These are phyloP conservation scores for Eupithecia insigniata DNA, from an alignment of 2,888 invertebrate genomes.

Conservation along the genomic window DNA sequence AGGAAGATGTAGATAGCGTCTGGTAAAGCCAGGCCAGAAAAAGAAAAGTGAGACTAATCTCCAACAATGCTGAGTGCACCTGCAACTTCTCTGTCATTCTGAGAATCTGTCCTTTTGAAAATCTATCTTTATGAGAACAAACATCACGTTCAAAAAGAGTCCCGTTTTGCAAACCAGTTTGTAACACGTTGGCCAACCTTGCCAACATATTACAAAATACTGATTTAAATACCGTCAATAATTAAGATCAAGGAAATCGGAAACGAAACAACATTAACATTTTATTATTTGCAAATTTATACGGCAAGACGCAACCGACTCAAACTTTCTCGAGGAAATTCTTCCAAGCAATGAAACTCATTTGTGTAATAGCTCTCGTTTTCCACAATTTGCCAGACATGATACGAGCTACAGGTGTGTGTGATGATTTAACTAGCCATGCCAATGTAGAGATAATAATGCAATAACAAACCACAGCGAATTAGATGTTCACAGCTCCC, in stretches of 20 bases:
- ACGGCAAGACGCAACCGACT: background rate
- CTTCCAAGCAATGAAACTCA: background rate
- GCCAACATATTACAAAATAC: background rate
- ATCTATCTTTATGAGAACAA: background rate
- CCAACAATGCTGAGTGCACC: too few species aligned
- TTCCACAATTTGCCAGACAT: background rate
- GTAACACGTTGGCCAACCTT: background rate
- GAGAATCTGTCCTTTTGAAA: too few species aligned
- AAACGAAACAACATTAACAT: background rate
- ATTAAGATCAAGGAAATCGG: slow-evolving; percentile 12
- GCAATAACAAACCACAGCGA: background rate
- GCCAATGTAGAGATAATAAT: background rate
- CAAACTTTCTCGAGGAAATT: slow-evolving; percentile 7
- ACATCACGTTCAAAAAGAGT: background rate
- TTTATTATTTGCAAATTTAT: background rate
- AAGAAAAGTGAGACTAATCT: too few species aligned
- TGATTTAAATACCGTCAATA: background rate
- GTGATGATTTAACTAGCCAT: background rate
- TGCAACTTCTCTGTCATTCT: too few species aligned
- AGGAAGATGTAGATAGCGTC: background rate
- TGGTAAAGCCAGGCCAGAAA: background rate
- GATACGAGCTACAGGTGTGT: background rate
- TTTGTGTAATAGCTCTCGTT: background rate
- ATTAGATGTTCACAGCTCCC: background rate
- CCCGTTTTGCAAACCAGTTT: background rate